Evolutionary conservation across 2,888 invertebrate genomes (phyloP).

Genomic region (Meteorus cinctellus): DNA sequence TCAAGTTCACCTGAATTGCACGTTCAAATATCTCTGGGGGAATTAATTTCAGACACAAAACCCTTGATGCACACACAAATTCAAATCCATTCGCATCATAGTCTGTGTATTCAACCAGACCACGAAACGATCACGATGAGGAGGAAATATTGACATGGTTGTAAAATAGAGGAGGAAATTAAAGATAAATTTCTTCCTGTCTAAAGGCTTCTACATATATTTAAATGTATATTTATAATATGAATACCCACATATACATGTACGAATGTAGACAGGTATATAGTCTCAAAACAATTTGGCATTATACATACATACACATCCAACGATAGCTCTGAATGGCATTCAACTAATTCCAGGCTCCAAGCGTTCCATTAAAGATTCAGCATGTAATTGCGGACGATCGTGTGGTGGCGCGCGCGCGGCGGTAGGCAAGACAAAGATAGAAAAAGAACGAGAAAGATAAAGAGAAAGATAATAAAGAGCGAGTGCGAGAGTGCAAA

Average conservation of each 20-base stretch:
- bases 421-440: constrained; percentile 29
- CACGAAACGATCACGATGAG: not conserved
- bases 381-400: constrained; percentile 73
- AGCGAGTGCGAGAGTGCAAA: not conserved
- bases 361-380: constrained; percentile 74
- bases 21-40: not conserved
- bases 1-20: not conserved
- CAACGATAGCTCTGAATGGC: constrained; percentile 70
- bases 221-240: not conserved
- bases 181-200: constrained; percentile 19
- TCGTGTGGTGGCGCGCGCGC: constrained; percentile 55
- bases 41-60: not conserved
- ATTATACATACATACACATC: constrained; percentile 12
- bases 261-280: not conserved
- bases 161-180: constrained; percentile 5
- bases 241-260: not conserved
- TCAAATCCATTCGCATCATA: not conserved
- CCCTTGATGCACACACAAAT: not conserved
- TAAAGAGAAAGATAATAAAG: not conserved
- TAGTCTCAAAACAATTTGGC: constrained; percentile 2
- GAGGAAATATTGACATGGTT: not conserved
- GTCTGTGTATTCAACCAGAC: not conserved
- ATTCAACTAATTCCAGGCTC: constrained; percentile 73
- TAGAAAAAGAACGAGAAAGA: not conserved
- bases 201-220: not conserved